phyloP scores from a whole-genome alignment of 2,888 invertebrate species.

The Hirtodrosophila cameraria region DNA sequence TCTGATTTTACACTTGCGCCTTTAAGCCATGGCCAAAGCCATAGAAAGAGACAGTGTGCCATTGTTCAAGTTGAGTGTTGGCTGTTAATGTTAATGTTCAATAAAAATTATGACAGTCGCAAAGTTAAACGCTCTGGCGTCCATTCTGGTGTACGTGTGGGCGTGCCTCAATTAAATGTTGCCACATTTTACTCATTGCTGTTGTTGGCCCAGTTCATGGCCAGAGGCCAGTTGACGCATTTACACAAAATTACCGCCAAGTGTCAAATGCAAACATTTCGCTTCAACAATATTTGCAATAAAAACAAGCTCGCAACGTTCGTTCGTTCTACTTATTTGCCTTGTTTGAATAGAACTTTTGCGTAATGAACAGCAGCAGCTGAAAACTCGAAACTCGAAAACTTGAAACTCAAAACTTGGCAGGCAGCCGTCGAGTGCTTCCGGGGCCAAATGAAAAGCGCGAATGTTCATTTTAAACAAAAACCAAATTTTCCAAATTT shows the following conservation, averaged over 20 bases:
- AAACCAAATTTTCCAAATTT: constrained; percentile 27
- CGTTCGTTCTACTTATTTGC: constrained; percentile 1
- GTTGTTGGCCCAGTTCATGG: constrained; percentile 25
- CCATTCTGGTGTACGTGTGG: constrained; percentile 57
- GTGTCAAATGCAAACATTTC: constrained; percentile 77
- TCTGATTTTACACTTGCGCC: constrained; percentile 73
- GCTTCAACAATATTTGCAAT: constrained; percentile 74
- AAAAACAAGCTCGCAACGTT: constrained; percentile 57
- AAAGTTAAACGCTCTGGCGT: constrained; percentile 71
- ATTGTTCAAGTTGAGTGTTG: constrained; percentile 41
- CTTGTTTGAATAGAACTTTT: constrained; percentile 30
- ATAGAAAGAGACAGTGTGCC: constrained; percentile 14
- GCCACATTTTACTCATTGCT: constrained; percentile 2
- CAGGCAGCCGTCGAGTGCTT: constrained; percentile 28
- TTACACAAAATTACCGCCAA: constrained; percentile 77
- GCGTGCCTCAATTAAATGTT: constrained; percentile 62
- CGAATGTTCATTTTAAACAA: constrained; percentile 34
- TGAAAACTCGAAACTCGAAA: constrained; percentile 4
- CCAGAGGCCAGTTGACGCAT: constrained; percentile 75
- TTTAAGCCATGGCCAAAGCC: constrained; percentile 6
- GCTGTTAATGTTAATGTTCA: constrained; percentile 58
- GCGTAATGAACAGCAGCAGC: constrained; percentile 15
- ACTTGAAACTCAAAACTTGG: constrained; percentile 32
- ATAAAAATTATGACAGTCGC: constrained; percentile 77
- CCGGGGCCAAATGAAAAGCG: constrained; percentile 24